phyloP scores from a whole-genome alignment of 2,797 vertebrate genomes.

The Urophycis tenuis region DNA sequence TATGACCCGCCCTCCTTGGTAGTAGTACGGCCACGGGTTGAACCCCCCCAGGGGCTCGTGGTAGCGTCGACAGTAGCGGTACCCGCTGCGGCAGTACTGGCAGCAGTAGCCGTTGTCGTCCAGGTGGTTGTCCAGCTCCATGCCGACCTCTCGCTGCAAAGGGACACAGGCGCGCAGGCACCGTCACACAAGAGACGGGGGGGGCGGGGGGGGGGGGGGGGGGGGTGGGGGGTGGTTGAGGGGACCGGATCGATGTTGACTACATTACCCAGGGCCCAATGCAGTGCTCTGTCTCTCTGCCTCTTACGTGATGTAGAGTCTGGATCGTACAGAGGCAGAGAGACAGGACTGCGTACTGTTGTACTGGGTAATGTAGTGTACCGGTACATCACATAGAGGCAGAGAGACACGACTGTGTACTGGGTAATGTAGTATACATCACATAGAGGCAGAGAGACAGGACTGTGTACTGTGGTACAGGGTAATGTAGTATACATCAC shows the following conservation, averaged over 20 bases:
- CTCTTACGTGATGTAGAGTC: conserved; percentile 10
- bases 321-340: conserved; percentile 50
- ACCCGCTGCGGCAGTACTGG: conserved; percentile 83
- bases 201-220: too few relatives aligned
- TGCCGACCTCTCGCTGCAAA: conserved; percentile 80
- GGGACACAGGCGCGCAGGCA: conserved; percentile 43
- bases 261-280: conserved; percentile 2
- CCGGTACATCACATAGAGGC: conserved; percentile 52
- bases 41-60: conserved; percentile 87
- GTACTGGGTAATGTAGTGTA: conserved; percentile 10
- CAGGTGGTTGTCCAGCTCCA: conserved; percentile 85
- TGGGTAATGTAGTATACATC: conserved; percentile 35
- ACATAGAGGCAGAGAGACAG: conserved; percentile 47
- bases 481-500: conserved; percentile 41
- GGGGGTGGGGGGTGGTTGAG: too few relatives aligned
- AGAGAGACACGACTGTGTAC: conserved; percentile 47
- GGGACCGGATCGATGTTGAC: background rate
- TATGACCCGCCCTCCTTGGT: conserved; percentile 88
- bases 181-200: background rate
- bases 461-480: conserved; percentile 46
- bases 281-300: conserved; percentile 54
- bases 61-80: conserved; percentile 85
- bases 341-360: conserved; percentile 53
- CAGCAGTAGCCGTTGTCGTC: conserved; percentile 89
- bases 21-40: conserved; percentile 92